These are phyloP conservation scores for Silurus asotus DNA, from an alignment of 2,113 vertebrate species.

Conservation along the genomic window DNA sequence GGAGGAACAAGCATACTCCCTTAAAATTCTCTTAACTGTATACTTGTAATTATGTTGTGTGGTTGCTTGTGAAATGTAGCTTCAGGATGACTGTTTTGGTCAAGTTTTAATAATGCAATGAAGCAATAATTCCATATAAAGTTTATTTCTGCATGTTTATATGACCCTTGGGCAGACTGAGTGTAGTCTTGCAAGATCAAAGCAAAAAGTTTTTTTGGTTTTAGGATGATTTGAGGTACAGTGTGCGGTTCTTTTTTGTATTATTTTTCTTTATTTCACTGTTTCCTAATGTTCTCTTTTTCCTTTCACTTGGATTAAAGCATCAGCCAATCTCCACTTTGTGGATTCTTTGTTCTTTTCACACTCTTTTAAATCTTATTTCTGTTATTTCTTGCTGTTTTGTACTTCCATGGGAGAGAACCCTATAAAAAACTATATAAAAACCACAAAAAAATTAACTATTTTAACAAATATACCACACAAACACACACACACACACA, in stretches of 20 bases:
- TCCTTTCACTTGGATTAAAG: constrained; percentile 43
- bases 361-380: not conserved
- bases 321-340: not conserved
- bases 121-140: constrained; percentile 5
- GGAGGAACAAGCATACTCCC: constrained; percentile 56
- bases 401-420: not conserved
- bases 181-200: not conserved
- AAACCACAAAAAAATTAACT: not conserved
- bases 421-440: not conserved
- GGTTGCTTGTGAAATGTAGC: constrained; percentile 46
- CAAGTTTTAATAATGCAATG: constrained; percentile 6
- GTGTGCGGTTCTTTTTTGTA: not conserved
- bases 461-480: not conserved
- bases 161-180: not conserved
- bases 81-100: not conserved
- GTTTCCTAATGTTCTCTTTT: not conserved
- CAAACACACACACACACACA: too few species aligned
- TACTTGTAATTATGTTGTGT: constrained; percentile 49
- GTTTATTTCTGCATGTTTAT: constrained; percentile 3
- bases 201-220: not conserved
- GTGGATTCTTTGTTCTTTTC: constrained; percentile 24
- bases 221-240: not conserved
- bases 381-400: not conserved
- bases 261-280: not conserved
- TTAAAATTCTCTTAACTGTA: constrained; percentile 61